These are phyloP conservation scores for Laupala kohalensis DNA, from an alignment of 1,140 invertebrate genomes.

Conservation along the genomic window DNA sequence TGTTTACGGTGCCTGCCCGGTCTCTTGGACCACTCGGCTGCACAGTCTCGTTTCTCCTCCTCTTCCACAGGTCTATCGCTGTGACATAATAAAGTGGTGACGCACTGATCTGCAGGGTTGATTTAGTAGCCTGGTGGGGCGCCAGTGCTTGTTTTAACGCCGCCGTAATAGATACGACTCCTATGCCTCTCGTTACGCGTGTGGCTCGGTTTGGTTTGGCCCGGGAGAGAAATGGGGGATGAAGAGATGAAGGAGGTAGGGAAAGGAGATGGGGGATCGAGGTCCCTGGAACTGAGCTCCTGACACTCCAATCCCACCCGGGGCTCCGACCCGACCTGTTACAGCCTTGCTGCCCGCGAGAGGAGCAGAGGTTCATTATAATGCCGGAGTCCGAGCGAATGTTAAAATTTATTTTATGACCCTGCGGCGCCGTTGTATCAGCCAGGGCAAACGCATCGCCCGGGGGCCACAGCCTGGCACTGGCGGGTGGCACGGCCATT, in stretches of 20 bases:
- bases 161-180: neutral
- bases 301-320: no score
- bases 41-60: no score
- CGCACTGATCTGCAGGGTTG: neutral
- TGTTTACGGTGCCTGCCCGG: no score
- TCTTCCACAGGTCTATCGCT: no score
- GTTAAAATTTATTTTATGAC: neutral
- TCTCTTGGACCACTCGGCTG: no score
- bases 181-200: neutral
- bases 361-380: neutral
- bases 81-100: neutral
- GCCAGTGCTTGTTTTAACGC: neutral
- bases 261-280: neutral
- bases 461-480: no score
- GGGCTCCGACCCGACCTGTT: neutral
- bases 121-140: neutral
- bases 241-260: no score
- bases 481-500: no score
- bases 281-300: neutral
- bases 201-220: neutral
- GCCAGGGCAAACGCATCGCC: no score
- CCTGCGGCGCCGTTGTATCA: neutral
- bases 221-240: no score
- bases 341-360: neutral
- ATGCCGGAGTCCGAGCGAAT: neutral